Conservation (phyloP, 2,888 invertebrate genomes). For the Caenorhabditis sp. region DNA sequence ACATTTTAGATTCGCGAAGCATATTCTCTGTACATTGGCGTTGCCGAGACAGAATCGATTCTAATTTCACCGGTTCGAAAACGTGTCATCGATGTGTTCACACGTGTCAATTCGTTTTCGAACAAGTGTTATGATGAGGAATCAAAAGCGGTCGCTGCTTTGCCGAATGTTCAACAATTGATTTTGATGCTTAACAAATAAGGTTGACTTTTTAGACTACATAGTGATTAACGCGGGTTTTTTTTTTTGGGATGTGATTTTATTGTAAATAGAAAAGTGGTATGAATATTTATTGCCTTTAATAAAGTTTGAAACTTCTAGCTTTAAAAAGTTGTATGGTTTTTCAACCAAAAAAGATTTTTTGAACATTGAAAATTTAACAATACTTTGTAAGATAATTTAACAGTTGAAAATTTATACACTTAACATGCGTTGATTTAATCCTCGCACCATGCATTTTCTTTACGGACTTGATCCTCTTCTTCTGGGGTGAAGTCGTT, state of each 20-base stretch:
- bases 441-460: slow-evolving; percentile 70
- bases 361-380: too few species aligned
- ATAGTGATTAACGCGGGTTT: not conserved
- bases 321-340: too few species aligned
- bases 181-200: slow-evolving; percentile 73
- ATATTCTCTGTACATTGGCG: slow-evolving; percentile 93
- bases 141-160: slow-evolving; percentile 83
- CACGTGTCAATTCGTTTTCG: slow-evolving; percentile 81
- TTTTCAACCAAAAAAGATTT: too few species aligned
- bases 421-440: slow-evolving; percentile 20
- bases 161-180: slow-evolving; percentile 91
- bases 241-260: not conserved
- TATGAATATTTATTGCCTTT: not conserved
- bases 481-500: slow-evolving; percentile 81
- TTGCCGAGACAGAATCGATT: slow-evolving; percentile 95
- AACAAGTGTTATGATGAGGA: slow-evolving; percentile 83
- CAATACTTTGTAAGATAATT: too few species aligned
- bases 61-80: slow-evolving; percentile 88
- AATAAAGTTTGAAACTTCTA: too few species aligned
- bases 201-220: not conserved
- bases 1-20: slow-evolving; percentile 75
- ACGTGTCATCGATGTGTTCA: slow-evolving; percentile 86
- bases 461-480: slow-evolving; percentile 79
- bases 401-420: too few species aligned
- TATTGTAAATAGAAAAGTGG: not conserved